Percentiles rank a stretch among this genome's conserved stretches.
phyloP scores from a whole-genome alignment of 2,113 vertebrate genomes.

The Ciconia maguari region DNA sequence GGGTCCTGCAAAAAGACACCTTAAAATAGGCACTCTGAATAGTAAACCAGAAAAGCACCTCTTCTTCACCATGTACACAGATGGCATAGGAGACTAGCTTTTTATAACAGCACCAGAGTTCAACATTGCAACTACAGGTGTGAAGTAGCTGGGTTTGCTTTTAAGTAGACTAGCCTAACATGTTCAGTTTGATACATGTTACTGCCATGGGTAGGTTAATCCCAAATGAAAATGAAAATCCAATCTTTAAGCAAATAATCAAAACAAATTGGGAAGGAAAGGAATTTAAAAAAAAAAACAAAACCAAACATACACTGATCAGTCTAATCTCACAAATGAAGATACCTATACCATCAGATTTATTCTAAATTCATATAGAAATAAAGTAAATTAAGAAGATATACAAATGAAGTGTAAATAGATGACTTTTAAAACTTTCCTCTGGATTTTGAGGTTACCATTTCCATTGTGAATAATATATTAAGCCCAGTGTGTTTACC shows the following conservation, averaged over 20 bases:
- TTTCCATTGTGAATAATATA: background rate
- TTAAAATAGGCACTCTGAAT: background rate
- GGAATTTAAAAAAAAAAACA: background rate
- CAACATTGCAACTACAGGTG: background rate
- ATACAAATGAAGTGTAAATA: background rate
- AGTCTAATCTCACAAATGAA: background rate
- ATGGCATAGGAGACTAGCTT: background rate
- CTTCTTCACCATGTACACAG: background rate
- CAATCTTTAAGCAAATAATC: background rate
- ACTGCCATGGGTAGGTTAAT: background rate
- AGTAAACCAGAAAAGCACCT: background rate
- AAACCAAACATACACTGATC: background rate
- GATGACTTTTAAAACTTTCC: background rate
- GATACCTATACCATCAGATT: background rate
- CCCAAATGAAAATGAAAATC: background rate
- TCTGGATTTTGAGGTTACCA: background rate
- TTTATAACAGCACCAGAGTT: background rate
- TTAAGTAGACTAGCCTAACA: background rate
- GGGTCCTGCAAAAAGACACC: background rate
- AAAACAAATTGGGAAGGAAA: background rate
- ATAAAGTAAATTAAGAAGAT: background rate
- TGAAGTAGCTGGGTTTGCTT: background rate
- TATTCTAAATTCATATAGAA: background rate
- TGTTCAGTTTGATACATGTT: rapidly evolving
- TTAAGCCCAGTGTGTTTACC: background rate